Base-by-base conservation (phyloP, 2,113 vertebrate species). In the Argyrosomus japonicus region DNA sequence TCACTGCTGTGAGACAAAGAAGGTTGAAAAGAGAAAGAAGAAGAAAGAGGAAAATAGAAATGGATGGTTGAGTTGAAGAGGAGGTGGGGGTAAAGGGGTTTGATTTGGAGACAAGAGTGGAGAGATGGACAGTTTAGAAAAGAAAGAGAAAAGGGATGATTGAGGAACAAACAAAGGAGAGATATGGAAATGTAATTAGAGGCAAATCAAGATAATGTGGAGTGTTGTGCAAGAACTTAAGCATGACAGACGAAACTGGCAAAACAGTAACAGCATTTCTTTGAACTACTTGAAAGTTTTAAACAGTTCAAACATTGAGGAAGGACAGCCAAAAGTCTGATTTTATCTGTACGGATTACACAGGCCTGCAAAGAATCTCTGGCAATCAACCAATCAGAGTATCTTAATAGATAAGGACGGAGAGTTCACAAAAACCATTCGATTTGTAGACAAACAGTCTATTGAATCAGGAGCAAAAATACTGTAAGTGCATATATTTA, bases 1-100 rank as follows among this genome's bases (percentile, higher is more conserved):
- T 86, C 87, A 93, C 98, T 98, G 95, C 83, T 90, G 95, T 60
- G 36, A 87, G 53, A 86, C 68, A 92, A 65, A 62, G 18, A 72
- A 58, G 61, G 27, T 29, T 29, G 68, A 79, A 74, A 81, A 73
- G 40, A 76, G 51, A 79, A 19, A 79, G 60, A 73, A 67, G 68
- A 63, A 64, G 45, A 69, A 21, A 76, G 21, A 45, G 5, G 54
- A 53, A 61, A 72, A 81, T 68, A 84, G 4, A 68, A 67, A 85
- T 60, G 19, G 51, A 77, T 73, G 58, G 60, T 62, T 73, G n/a
- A 68, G 60, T 62, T 73, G n/a, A 68, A 79, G 40, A 73, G 8
- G 50, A 68, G 32, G 45, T 45, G 10, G 54, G 51, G 72, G 77
- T 57, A 10, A 36, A 27, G 62, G 57, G 19, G 14, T 25, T 57